Evolutionary conservation across 35 echinoderm and acorn worm genomes (phyloP).

Genomic region (Stichopus chloronotus): DNA sequence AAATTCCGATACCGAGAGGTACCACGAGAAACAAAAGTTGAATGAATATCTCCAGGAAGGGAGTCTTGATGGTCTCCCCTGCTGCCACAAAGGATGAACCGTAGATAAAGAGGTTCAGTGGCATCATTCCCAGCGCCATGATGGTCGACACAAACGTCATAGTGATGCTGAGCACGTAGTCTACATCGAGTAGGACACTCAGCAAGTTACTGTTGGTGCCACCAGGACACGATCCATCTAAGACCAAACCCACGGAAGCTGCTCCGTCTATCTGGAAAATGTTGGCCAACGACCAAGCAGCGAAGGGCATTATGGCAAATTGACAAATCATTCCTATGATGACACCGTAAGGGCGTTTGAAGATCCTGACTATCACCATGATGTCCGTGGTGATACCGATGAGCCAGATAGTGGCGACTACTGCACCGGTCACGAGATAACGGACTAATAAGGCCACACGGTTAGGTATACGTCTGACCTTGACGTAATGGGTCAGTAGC

Average conservation of each 20-base stretch:
- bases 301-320: slow-evolving; percentile 75
- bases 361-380: slow-evolving; percentile 48
- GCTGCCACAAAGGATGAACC: slow-evolving; percentile 48
- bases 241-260: slow-evolving; percentile 57
- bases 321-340: slow-evolving; percentile 72
- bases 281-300: slow-evolving; percentile 47
- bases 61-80: slow-evolving; percentile 65
- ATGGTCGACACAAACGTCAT: slow-evolving; percentile 91
- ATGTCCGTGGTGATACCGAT: slow-evolving; percentile 81
- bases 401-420: not conserved
- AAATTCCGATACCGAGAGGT: slow-evolving; percentile 75
- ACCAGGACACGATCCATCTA: slow-evolving; percentile 70
- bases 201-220: slow-evolving; percentile 44
- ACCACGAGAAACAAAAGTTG: slow-evolving; percentile 66
- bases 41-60: slow-evolving; percentile 73
- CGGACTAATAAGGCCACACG: not conserved
- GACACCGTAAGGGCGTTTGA: slow-evolving; percentile 68
- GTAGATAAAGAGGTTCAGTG: slow-evolving; percentile 86
- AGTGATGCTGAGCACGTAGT: slow-evolving; percentile 83
- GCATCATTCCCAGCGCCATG: slow-evolving; percentile 91
- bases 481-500: slow-evolving; percentile 14
- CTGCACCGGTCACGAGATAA: not conserved
- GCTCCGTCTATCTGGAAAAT: slow-evolving; percentile 58
- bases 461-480: slow-evolving; percentile 15
- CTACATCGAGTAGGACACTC: slow-evolving; percentile 69